Percentiles rank a stretch among this genome's conserved stretches.
Evolutionary conservation across 1,140 invertebrate genomes (phyloP).

Genomic region (Globodera ellingtonae): DNA sequence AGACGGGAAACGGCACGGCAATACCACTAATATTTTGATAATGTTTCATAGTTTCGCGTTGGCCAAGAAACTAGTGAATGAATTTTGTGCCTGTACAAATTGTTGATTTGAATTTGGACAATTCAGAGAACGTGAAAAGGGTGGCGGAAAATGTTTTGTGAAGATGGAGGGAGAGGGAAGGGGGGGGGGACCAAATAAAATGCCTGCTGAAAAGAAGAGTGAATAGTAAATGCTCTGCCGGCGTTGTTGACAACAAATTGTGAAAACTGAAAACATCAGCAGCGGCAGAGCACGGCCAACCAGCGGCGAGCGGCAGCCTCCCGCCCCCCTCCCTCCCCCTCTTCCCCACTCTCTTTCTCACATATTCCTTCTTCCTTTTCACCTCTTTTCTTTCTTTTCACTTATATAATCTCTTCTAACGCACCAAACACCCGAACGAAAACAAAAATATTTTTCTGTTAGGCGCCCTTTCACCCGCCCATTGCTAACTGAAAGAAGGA

Average conservation of each 20-base stretch:
- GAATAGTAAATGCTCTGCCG: neutral
- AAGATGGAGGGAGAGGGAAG: neutral
- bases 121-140: too few relatives aligned
- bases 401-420: neutral
- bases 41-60: too few relatives aligned
- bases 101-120: too few relatives aligned
- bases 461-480: neutral
- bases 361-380: neutral
- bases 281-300: neutral
- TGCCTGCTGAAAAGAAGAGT: too few relatives aligned
- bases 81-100: too few relatives aligned
- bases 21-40: too few relatives aligned
- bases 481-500: too few relatives aligned
- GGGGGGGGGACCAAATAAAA: too few relatives aligned
- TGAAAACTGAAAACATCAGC: neutral
- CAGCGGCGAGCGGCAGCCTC: neutral
- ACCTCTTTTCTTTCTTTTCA: neutral
- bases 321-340: too few relatives aligned
- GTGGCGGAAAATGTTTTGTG: neutral
- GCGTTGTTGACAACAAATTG: conserved; percentile 1
- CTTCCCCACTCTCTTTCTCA: neutral
- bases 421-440: neutral
- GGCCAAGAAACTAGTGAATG: too few relatives aligned
- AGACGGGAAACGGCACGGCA: too few relatives aligned
- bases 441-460: neutral